A percentile compares a stretch with the other conserved stretches of the same genome.
These are phyloP conservation scores for Tenualosa ilisha DNA, from an alignment of 2,797 vertebrate species.

Conservation along the genomic window DNA sequence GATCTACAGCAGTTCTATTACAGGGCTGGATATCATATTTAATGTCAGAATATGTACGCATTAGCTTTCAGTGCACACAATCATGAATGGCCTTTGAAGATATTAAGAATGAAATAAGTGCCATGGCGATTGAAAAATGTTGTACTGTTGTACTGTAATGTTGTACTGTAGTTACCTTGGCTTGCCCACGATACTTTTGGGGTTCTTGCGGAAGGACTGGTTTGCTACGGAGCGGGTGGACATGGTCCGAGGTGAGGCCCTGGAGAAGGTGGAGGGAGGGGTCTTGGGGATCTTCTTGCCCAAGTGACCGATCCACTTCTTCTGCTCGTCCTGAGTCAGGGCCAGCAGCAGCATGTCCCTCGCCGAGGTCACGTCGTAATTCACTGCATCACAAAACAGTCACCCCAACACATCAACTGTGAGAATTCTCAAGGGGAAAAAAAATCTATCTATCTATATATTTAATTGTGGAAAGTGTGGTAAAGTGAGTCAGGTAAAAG, in stretches of 20 bases:
- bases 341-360: conserved; percentile 96
- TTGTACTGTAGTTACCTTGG: conserved; percentile 81
- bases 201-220: conserved; percentile 95
- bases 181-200: conserved; percentile 92
- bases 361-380: conserved; percentile 96
- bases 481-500: background rate
- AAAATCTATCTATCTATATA: background rate
- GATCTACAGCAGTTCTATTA: background rate
- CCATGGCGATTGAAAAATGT: background rate
- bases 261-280: conserved; percentile 89
- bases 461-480: background rate
- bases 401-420: background rate
- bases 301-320: conserved; percentile 98
- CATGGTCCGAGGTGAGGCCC: conserved; percentile 90
- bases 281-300: conserved; percentile 99
- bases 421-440: background rate
- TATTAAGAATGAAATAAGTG: background rate
- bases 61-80: background rate
- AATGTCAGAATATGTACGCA: background rate
- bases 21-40: background rate
- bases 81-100: background rate
- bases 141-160: background rate
- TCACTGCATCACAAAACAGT: conserved; percentile 74
- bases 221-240: conserved; percentile 92
- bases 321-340: conserved; percentile 96